These are phyloP conservation scores for Hyla sarda DNA, from an alignment of 2,113 vertebrate genomes.

Conservation along the genomic window DNA sequence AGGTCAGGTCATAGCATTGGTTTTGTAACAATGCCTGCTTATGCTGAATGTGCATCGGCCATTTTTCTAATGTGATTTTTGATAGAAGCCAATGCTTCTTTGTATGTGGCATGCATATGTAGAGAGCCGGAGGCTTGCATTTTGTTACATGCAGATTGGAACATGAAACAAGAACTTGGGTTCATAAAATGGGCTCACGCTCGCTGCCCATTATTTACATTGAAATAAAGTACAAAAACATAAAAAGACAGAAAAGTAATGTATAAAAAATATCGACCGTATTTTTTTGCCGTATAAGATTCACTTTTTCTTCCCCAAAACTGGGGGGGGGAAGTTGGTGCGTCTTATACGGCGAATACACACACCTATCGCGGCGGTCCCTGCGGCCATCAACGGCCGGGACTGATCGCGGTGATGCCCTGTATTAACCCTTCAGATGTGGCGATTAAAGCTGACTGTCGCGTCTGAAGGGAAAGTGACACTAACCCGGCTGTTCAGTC, in stretches of 20 bases:
- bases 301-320: too few relatives aligned
- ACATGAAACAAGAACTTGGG: not conserved
- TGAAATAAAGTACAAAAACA: not conserved
- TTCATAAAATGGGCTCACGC: not conserved
- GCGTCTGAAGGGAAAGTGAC: too few relatives aligned
- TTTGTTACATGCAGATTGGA: not conserved
- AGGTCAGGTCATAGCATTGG: slow-evolving; percentile 46
- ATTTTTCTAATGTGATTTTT: slow-evolving; percentile 40
- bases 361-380: too few relatives aligned
- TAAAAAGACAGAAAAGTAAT: not conserved
- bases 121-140: not conserved
- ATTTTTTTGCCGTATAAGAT: too few relatives aligned
- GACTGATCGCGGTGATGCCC: too few relatives aligned
- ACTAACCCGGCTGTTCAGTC: too few relatives aligned
- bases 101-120: not conserved
- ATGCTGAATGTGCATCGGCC: slow-evolving; percentile 25
- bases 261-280: not conserved
- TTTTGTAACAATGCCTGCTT: slow-evolving; percentile 39
- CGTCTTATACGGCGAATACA: too few relatives aligned
- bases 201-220: not conserved
- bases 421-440: too few relatives aligned
- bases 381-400: too few relatives aligned
- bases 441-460: too few relatives aligned
- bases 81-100: slow-evolving; percentile 23
- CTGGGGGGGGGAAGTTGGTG: too few relatives aligned